phyloP scores from a whole-genome alignment of 2,797 vertebrate genomes.

The Salarias fasciatus region DNA sequence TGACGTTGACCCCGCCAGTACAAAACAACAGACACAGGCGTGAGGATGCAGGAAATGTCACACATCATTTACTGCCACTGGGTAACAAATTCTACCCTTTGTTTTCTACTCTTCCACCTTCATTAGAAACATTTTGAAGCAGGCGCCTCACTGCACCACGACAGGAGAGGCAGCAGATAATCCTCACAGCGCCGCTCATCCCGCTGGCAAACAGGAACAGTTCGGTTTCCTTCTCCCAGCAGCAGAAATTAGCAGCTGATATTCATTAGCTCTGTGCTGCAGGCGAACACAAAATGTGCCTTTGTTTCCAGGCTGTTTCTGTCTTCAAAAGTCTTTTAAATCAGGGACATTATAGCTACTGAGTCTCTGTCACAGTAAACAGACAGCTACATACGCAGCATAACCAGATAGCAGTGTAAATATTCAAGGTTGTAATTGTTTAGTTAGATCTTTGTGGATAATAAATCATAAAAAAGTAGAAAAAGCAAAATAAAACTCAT shows the following conservation, averaged over 20 bases:
- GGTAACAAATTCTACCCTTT: conserved; percentile 20
- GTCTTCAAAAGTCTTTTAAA: conserved; percentile 21
- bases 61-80: conserved; percentile 28
- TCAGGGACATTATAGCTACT: background rate
- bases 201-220: conserved; percentile 37
- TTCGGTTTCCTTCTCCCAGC: conserved; percentile 24
- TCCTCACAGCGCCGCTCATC: conserved; percentile 22
- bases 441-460: conserved; percentile 1
- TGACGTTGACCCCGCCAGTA: conserved; percentile 9
- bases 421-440: conserved; percentile 13
- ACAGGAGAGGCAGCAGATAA: too few species aligned
- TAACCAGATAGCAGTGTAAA: conserved; percentile 1
- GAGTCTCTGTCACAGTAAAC: conserved; percentile 16
- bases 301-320: conserved; percentile 42
- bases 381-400: background rate
- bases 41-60: conserved; percentile 52
- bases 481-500: conserved; percentile 12
- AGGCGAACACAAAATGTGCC: conserved; percentile 55
- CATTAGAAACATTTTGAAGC: conserved; percentile 7
- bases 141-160: too few species aligned
- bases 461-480: too few species aligned
- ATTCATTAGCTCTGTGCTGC: conserved; percentile 45
- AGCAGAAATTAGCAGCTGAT: conserved; percentile 66
- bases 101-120: conserved; percentile 1
- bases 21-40: conserved; percentile 34